phyloP scores from a whole-genome alignment of 2,113 vertebrate genomes.

The Clarias batrachus region DNA sequence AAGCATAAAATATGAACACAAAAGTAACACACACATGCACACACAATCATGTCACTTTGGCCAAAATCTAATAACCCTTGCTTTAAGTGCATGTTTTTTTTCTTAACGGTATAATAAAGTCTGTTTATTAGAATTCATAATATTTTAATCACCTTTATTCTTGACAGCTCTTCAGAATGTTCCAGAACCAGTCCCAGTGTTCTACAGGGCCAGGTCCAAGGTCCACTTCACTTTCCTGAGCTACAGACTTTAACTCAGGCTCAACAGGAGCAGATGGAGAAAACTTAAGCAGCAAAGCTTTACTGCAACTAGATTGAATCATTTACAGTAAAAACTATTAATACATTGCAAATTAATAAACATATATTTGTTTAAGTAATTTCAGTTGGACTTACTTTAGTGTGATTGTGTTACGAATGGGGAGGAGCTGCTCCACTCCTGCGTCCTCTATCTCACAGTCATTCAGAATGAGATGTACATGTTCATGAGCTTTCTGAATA shows the following conservation, averaged over 20 bases:
- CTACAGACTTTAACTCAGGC: neutral
- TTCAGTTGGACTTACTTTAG: constrained; percentile 39
- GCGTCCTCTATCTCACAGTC: constrained; percentile 49
- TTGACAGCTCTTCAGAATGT: constrained; percentile 45
- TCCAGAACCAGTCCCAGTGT: constrained; percentile 52
- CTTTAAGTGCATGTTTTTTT: too few species aligned
- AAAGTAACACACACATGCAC: too few species aligned
- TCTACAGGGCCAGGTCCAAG: constrained; percentile 46
- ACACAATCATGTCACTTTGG: too few species aligned
- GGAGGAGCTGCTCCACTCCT: constrained; percentile 48
- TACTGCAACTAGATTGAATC: constrained; percentile 33
- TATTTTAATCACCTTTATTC: too few species aligned
- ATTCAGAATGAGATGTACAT: constrained; percentile 34
- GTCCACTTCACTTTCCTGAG: constrained; percentile 40
- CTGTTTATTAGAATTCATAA: too few species aligned
- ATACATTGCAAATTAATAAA: too few species aligned
- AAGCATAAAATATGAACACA: too few species aligned
- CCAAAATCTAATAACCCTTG: too few species aligned
- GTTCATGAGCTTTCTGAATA: constrained; percentile 36
- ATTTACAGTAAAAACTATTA: neutral
- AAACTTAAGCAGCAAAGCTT: constrained; percentile 30
- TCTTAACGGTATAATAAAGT: too few species aligned
- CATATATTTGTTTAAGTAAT: neutral
- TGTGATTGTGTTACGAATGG: constrained; percentile 35
- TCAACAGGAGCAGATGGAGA: constrained; percentile 35